These are phyloP conservation scores for Nerophis ophidion DNA, from an alignment of 2,113 vertebrate genomes.

Conservation along the genomic window DNA sequence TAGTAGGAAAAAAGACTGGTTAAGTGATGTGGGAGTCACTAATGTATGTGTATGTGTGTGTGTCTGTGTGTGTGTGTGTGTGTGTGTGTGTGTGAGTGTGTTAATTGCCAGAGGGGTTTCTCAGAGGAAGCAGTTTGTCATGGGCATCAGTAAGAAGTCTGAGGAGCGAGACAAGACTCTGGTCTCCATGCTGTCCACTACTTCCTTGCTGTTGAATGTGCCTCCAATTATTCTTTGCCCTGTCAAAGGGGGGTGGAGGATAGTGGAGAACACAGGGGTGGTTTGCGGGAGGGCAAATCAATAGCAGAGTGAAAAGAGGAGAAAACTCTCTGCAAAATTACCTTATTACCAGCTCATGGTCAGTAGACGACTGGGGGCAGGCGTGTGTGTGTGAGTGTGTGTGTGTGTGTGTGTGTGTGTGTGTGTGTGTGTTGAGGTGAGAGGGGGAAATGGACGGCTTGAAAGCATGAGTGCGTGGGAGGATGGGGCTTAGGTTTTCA, in stretches of 20 bases:
- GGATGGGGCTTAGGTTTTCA: conserved; percentile 37
- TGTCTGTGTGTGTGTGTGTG: conserved; percentile 6
- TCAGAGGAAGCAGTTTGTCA: conserved; percentile 54
- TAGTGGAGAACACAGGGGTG: background rate
- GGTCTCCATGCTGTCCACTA: conserved; percentile 31
- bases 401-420: conserved; percentile 2
- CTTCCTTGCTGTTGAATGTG: conserved; percentile 37
- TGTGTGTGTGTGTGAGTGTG: conserved; percentile 15
- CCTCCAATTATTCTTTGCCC: conserved; percentile 50
- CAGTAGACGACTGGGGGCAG: conserved; percentile 10
- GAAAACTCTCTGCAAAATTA: conserved; percentile 48
- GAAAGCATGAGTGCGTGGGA: conserved; percentile 28
- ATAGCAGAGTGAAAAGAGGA: conserved; percentile 45
- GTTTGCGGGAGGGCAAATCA: conserved; percentile 32
- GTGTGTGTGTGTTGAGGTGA: conserved; percentile 5
- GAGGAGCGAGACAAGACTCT: conserved; percentile 4
- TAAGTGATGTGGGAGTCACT: conserved; percentile 63
- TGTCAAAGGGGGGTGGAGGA: conserved; percentile 14
- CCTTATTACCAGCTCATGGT: conserved; percentile 38
- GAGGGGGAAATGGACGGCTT: conserved; percentile 22
- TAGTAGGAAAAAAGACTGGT: conserved; percentile 53
- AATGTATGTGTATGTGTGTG: conserved; percentile 24
- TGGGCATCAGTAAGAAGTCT: conserved; percentile 53
- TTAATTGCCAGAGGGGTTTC: conserved; percentile 53
- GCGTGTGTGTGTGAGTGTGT: conserved; percentile 12